Conservation (phyloP, 1,140 invertebrate genomes). For the Temnothorax nylanderi region DNA sequence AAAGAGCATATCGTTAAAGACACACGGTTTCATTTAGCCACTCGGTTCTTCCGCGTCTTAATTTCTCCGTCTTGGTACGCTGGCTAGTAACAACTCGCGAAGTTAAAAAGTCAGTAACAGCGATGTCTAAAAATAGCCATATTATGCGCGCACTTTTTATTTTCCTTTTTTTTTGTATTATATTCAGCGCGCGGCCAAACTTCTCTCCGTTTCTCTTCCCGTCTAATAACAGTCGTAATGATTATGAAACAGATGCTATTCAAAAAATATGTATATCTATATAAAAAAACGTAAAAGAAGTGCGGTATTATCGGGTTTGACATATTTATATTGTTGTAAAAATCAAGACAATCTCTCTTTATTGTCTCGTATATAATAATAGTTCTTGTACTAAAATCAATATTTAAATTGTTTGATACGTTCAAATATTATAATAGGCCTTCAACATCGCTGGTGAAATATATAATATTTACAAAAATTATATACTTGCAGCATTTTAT, state of each 20-base stretch:
- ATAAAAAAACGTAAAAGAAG: background rate
- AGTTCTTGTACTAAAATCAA: background rate
- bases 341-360: background rate
- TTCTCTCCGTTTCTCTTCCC: conserved; percentile 12
- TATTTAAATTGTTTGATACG: background rate
- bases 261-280: background rate
- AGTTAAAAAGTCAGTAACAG: conserved; percentile 58
- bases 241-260: conserved; percentile 42
- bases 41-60: conserved; percentile 55
- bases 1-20: conserved; percentile 54
- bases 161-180: conserved; percentile 24
- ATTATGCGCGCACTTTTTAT: conserved; percentile 41
- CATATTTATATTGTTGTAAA: background rate
- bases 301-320: background rate
- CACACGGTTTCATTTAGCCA: conserved; percentile 51
- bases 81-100: conserved; percentile 48
- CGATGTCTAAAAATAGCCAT: conserved; percentile 54
- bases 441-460: too few relatives aligned
- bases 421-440: background rate
- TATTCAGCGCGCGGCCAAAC: conserved; percentile 12
- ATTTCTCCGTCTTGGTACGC: conserved; percentile 41
- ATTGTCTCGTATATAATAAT: background rate
- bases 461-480: background rate
- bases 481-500: background rate
- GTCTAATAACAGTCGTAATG: conserved; percentile 36